phyloP scores from a whole-genome alignment of 2,113 vertebrate species.

The Rhinolophus sinicus region DNA sequence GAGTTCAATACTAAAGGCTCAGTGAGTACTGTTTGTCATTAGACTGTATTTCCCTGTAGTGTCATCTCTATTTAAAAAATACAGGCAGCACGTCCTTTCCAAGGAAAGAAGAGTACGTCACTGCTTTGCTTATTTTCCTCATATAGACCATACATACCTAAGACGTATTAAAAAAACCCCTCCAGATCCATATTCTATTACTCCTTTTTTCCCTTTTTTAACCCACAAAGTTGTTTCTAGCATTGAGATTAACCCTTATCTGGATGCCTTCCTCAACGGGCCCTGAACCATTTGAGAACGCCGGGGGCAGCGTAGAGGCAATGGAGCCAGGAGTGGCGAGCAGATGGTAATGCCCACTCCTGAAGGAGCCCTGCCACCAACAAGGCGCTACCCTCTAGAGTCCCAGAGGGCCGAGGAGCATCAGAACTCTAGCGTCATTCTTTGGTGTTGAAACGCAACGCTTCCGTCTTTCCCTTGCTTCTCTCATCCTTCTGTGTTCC shows the following conservation, averaged over 20 bases:
- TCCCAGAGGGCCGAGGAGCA: not conserved
- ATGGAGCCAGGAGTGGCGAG: accelerated
- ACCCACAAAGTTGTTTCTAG: not conserved
- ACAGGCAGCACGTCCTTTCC: too few relatives aligned
- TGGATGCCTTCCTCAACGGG: not conserved
- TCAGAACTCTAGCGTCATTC: accelerated
- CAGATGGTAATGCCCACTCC: too few relatives aligned
- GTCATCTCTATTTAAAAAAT: not conserved
- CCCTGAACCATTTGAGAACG: not conserved
- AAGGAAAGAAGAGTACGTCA: not conserved
- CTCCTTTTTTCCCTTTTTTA: too few relatives aligned
- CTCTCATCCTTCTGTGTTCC: not conserved
- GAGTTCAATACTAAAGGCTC: not conserved
- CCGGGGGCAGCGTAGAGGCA: accelerated
- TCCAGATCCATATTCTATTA: not conserved
- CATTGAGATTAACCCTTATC: not conserved
- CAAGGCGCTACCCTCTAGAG: accelerated
- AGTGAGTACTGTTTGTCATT: accelerated
- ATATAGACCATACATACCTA: not conserved
- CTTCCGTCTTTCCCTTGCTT: accelerated
- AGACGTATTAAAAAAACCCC: accelerated
- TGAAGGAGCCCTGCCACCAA: accelerated
- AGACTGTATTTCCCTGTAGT: not conserved
- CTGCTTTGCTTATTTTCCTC: not conserved
- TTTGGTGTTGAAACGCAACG: accelerated